Conservation (phyloP, 2,888 invertebrate genomes). For the Metopia argyrocephala region DNA sequence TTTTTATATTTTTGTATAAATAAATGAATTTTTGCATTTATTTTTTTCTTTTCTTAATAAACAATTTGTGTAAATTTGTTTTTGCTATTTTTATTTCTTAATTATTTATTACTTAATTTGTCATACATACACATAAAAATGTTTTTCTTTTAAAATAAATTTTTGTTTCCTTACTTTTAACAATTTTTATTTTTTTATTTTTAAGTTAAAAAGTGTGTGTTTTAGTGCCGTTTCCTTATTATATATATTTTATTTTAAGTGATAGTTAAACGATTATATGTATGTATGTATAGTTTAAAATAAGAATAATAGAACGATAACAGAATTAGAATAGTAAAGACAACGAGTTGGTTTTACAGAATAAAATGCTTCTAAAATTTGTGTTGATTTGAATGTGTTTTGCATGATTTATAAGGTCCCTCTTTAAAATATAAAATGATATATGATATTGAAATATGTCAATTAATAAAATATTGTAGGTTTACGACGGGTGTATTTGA, state of each 20-base stretch:
- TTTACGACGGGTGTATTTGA: too few species aligned
- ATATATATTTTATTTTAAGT: neutral
- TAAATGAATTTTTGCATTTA: slow-evolving; percentile 26
- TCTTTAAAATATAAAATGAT: too few species aligned
- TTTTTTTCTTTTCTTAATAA: slow-evolving; percentile 37
- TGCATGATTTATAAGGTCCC: too few species aligned
- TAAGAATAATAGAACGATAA: neutral
- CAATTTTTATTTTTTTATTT: slow-evolving; percentile 19
- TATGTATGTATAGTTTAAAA: neutral
- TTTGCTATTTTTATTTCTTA: neutral
- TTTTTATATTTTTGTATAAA: slow-evolving; percentile 39
- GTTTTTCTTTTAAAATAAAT: slow-evolving; percentile 3
- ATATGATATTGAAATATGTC: too few species aligned
- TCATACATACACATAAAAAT: slow-evolving; percentile 37
- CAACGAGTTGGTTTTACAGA: too few species aligned
- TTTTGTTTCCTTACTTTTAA: neutral
- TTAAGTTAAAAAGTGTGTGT: slow-evolving; percentile 1
- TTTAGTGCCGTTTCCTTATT: slow-evolving; percentile 2
- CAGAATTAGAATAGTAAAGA: too few species aligned
- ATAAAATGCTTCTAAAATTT: too few species aligned
- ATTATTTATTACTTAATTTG: neutral
- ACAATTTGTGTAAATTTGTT: slow-evolving; percentile 38
- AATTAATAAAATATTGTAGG: too few species aligned
- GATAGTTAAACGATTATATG: neutral
- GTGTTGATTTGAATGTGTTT: too few species aligned